A percentile compares a stretch with the other conserved stretches of the same genome.
These are phyloP conservation scores for Caranx melampygus DNA, from an alignment of 2,113 vertebrate species.

Conservation along the genomic window DNA sequence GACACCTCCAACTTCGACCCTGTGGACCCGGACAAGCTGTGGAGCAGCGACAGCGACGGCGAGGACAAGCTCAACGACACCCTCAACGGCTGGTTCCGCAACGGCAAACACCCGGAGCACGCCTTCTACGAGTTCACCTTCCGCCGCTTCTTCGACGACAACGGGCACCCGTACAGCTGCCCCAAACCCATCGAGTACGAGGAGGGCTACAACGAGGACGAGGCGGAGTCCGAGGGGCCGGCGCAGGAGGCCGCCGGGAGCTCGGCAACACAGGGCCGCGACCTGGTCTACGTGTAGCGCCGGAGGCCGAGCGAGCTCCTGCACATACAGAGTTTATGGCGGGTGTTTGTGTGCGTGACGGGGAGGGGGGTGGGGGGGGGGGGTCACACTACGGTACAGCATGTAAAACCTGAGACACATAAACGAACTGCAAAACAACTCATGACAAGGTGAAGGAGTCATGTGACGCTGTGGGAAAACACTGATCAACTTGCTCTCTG, in stretches of 20 bases:
- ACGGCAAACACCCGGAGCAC: slow-evolving; percentile 97
- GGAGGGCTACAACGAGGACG: slow-evolving; percentile 86
- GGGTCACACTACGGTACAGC: slow-evolving; percentile 5
- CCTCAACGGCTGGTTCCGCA: slow-evolving; percentile 94
- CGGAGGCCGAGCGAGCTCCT: background rate
- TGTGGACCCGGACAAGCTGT: slow-evolving; percentile 96
- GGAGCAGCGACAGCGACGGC: slow-evolving; percentile 90
- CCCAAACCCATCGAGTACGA: slow-evolving; percentile 96
- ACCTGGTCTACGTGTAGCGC: slow-evolving; percentile 94
- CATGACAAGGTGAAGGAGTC: no score
- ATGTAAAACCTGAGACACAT: slow-evolving; percentile 32
- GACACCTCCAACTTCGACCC: slow-evolving; percentile 99
- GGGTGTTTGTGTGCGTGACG: background rate
- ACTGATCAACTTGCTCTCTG: no score
- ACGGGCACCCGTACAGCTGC: slow-evolving; percentile 97
- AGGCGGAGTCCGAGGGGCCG: slow-evolving; percentile 80
- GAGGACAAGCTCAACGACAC: slow-evolving; percentile 92
- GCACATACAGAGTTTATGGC: slow-evolving; percentile 3
- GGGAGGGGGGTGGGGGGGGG: background rate
- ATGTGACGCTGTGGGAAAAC: no score
- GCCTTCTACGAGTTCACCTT: slow-evolving; percentile 99
- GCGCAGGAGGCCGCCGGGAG: slow-evolving; percentile 71
- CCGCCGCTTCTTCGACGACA: slow-evolving; percentile 98
- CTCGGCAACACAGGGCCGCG: slow-evolving; percentile 83
- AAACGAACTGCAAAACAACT: slow-evolving; percentile 3